Evolutionary conservation across 92 coral and sea anemone genomes (phyloP), one percentile per base, ranked within the genome.

Genomic region (Phenganax stokvisi): DNA sequence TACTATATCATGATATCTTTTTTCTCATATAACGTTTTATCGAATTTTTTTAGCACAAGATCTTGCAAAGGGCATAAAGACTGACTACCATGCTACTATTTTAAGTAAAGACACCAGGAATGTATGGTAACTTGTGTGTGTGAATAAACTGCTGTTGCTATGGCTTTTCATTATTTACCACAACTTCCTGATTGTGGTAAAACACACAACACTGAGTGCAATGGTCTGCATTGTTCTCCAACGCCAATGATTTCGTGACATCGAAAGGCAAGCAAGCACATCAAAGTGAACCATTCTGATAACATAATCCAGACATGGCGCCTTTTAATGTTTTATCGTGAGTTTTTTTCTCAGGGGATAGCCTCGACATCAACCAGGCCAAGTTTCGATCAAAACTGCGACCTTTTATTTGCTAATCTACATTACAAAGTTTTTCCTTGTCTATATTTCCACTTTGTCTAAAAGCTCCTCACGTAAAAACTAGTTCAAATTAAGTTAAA

Each of bases 121-220:
- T 16, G 5, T n/a, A 7, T 9, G 15, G 11, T 7, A 29, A 28
- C 30, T 13, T 10, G 11, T 13, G 29, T 7, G 17, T 61, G 47
- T 37, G 47, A 37, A 37, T 37, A 37, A 37, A 37, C 73, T 30
- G 73, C 11, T 68, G 73, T 68, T 68, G 73, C 73, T 37, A 68
- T 30, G 73, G 47, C 13, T 68, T 12, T n/a, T 28, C 13, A 68
- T 68, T 68, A 27, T 68, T 68, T 68, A 68, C 20, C 73, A 30
- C 73, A 68, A 68, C 73, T 68, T 68, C 73, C 73, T 68, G 73
- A 68, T 37, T 68, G 9, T 30, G n/a, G 47, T 37, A 37, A 37
- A 2, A 37, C 47, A 37, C 47, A 37, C 47, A 37, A 37, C 47
- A 37, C 20, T 68, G 53, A 51, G 30, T 6, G 16, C 20, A 68